These are phyloP conservation scores for Hermodice carunculata DNA, from an alignment of 2,888 invertebrate species.

Conservation along the genomic window DNA sequence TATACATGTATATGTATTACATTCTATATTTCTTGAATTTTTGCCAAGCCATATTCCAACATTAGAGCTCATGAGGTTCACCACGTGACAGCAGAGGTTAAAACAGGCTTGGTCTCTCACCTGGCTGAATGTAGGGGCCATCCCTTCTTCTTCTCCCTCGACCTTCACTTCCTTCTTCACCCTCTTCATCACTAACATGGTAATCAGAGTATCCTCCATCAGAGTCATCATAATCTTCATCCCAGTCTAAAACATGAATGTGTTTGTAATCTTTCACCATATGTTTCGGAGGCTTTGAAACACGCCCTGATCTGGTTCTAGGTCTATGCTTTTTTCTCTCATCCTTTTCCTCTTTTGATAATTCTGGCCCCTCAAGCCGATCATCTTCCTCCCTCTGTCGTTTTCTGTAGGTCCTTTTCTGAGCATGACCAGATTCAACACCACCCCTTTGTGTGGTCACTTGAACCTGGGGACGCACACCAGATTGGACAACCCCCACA, in stretches of 20 bases:
- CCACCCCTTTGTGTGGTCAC: neutral
- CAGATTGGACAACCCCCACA: neutral
- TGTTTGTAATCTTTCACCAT: slow-evolving; percentile 76
- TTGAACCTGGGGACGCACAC: slow-evolving; percentile 5
- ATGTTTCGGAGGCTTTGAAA: slow-evolving; percentile 75
- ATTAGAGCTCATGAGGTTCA: no score
- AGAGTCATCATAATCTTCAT: slow-evolving; percentile 74
- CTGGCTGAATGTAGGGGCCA: no score
- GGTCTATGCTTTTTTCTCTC: slow-evolving; percentile 70
- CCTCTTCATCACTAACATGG: slow-evolving; percentile 58
- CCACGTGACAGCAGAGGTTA: no score
- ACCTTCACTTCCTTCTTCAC: slow-evolving; percentile 32
- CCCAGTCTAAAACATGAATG: slow-evolving; percentile 74
- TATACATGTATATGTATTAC: no score
- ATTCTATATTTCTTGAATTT: no score
- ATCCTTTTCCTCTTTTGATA: slow-evolving; percentile 72
- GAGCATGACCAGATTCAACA: neutral
- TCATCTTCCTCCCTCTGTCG: slow-evolving; percentile 25
- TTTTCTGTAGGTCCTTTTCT: slow-evolving; percentile 21
- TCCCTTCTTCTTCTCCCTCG: slow-evolving; percentile 7
- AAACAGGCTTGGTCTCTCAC: no score
- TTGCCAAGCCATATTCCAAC: no score
- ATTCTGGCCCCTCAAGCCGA: slow-evolving; percentile 47
- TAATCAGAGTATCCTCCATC: slow-evolving; percentile 75
- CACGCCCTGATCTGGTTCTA: slow-evolving; percentile 73